phyloP scores from a whole-genome alignment of 2,113 vertebrate genomes.

The Recurvirostra avosetta region DNA sequence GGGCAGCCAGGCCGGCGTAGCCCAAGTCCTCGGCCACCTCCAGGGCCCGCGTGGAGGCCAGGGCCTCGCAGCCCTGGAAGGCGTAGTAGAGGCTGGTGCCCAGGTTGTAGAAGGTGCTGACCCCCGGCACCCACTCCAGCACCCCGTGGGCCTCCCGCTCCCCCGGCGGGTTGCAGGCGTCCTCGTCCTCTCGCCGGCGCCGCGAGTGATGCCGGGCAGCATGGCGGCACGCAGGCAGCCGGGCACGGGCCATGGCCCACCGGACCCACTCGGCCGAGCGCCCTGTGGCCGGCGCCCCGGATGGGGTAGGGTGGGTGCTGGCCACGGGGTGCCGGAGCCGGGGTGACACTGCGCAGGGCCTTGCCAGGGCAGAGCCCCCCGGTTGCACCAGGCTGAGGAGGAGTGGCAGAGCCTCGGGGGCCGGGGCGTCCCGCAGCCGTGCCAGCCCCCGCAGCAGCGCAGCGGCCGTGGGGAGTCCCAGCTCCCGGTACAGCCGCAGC shows the following conservation, averaged over 20 bases:
- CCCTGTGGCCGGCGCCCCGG: neutral
- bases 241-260: slow-evolving; percentile 29
- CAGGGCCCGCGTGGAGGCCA: slow-evolving; percentile 80
- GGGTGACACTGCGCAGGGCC: neutral
- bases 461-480: slow-evolving; percentile 65
- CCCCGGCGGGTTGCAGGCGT: slow-evolving; percentile 63
- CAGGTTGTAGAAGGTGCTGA: slow-evolving; percentile 84
- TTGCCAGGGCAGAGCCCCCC: neutral
- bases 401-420: slow-evolving; percentile 40
- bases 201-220: neutral
- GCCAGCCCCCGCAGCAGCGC: slow-evolving; percentile 73
- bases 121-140: slow-evolving; percentile 77
- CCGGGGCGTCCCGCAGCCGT: neutral
- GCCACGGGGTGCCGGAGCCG: slow-evolving; percentile 24
- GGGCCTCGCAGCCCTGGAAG: slow-evolving; percentile 75
- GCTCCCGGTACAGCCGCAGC: slow-evolving; percentile 56
- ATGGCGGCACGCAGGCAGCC: slow-evolving; percentile 59
- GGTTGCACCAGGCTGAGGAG: slow-evolving; percentile 76
- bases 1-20: slow-evolving; percentile 77
- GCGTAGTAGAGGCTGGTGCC: slow-evolving; percentile 89
- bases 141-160: slow-evolving; percentile 75
- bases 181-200: neutral
- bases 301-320: neutral
- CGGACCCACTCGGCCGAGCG: neutral
- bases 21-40: slow-evolving; percentile 81